Evolutionary conservation across 2,113 vertebrate species (phyloP), one percentile per base, ranked within the genome.

Genomic region (Damaliscus lunatus): DNA sequence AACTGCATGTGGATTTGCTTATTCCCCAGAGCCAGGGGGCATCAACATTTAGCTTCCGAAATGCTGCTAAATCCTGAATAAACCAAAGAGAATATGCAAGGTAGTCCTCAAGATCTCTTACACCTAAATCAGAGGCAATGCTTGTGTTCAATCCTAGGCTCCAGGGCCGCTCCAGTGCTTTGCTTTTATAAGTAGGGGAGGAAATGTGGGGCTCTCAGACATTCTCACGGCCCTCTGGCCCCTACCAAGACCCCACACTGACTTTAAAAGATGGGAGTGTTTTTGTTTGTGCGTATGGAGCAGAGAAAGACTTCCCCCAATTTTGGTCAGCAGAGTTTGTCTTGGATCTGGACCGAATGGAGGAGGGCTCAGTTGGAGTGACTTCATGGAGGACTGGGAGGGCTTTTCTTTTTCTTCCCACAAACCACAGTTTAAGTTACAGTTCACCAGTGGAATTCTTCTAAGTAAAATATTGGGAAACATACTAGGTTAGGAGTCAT

Each of bases 1-100:
- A 93, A 97, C 64, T 98, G 74, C 55, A 87, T 60, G 81, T 2
- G 50, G 71, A 90, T 94, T 96, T 97, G 87, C 91, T 93, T 59
- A 59, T 50, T 93, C 46, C 81, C 12, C 48, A 90, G 78, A 93
- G 80, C 71, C 89, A 93, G 50, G 80, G 7, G 85, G 1, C 33
- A 80, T 52, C 96, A 96, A 48, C n/a, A 77, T 86, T 93, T 97
- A 59, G 62, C 95, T 92, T 82, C 36, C 27, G 23, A 94, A 84
- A 93, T 86, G 29, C 67, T 94, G 19, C 64, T 82, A 90, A 89
- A 78, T 90, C 25, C 40, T 80, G n/a, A 86, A 60, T 64, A 90
- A 98, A 92, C n/a, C 74, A 88, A 60, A 84, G 9, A 31, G 52
- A 87, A 71, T 1, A 12, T 52, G 21, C 31, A 88, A 90, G 62